These are phyloP conservation scores for Gymnocypris eckloni DNA, from an alignment of 2,797 vertebrate genomes.

Conservation along the genomic window DNA sequence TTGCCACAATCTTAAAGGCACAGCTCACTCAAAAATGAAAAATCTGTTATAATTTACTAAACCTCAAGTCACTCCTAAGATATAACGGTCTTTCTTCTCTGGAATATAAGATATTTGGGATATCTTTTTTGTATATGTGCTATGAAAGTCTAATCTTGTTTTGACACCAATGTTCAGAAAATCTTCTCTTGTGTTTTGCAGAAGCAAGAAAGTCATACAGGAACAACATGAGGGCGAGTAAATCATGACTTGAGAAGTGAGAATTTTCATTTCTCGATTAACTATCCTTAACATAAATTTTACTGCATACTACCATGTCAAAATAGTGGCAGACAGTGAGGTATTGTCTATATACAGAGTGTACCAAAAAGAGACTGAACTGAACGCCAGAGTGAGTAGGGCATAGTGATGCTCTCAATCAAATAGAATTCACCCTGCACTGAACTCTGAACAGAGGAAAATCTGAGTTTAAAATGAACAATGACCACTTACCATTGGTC, in stretches of 20 bases:
- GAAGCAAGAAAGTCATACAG: neutral
- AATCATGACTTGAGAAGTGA: neutral
- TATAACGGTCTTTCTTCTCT: neutral
- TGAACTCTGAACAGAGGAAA: constrained; percentile 27
- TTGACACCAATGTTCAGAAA: neutral
- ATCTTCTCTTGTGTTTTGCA: neutral
- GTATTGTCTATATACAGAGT: neutral
- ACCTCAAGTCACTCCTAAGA: neutral
- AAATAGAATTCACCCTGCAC: constrained; percentile 26
- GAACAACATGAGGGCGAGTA: neutral
- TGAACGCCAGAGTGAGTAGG: neutral
- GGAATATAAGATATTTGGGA: neutral
- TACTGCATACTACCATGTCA: neutral
- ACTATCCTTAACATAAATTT: neutral
- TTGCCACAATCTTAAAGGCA: neutral
- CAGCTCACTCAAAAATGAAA: neutral
- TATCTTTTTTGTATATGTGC: neutral
- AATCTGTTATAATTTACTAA: neutral
- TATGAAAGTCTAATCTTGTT: neutral
- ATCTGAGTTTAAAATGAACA: constrained; percentile 35
- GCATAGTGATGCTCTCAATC: constrained; percentile 6
- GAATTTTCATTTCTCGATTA: neutral
- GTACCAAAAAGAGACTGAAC: neutral
- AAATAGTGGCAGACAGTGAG: neutral
- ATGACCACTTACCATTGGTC: constrained; percentile 31